These are phyloP conservation scores for Dysidea cf. avara DNA, from an alignment of 37 sponge, comb jelly and placozoan species.

Conservation along the genomic window DNA sequence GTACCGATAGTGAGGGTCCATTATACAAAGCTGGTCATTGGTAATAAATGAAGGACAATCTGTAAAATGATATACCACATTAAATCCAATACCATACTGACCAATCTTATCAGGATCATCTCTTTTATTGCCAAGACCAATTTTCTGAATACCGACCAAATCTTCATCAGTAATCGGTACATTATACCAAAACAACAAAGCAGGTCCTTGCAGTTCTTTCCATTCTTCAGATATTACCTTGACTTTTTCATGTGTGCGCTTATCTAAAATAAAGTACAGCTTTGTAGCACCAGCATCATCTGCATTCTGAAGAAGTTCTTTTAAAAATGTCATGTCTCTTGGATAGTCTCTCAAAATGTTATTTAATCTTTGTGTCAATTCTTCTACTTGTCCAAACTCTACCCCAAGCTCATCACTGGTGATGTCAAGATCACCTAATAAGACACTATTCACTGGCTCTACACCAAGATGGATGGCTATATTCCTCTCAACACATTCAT, in stretches of 20 bases:
- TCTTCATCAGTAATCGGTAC: too few species aligned
- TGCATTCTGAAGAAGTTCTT: too few species aligned
- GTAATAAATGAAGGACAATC: conserved; percentile 79
- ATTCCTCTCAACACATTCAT: conserved; percentile 9
- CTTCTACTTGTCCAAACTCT: conserved; percentile 74
- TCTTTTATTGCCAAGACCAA: too few species aligned
- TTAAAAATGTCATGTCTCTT: too few species aligned
- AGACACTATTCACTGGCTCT: conserved; percentile 22
- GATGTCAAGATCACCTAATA: conserved; percentile 18
- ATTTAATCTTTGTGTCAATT: conserved; percentile 65
- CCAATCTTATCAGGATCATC: too few species aligned
- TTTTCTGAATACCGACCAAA: too few species aligned
- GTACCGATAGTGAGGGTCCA: conserved; percentile 77
- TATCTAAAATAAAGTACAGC: conserved; percentile 72
- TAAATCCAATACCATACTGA: too few species aligned
- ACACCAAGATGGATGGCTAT: conserved; percentile 30
- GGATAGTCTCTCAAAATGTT: conserved; percentile 78
- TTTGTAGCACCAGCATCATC: too few species aligned
- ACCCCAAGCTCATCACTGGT: not conserved
- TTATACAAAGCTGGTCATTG: conserved; percentile 65
- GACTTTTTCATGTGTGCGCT: conserved; percentile 41
- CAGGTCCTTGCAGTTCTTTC: too few species aligned
- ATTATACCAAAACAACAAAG: conserved; percentile 64
- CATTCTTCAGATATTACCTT: conserved; percentile 51
- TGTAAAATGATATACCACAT: too few species aligned